Conservation (phyloP, 2,113 vertebrate species). For the Campylorhamphus procurvoides region DNA sequence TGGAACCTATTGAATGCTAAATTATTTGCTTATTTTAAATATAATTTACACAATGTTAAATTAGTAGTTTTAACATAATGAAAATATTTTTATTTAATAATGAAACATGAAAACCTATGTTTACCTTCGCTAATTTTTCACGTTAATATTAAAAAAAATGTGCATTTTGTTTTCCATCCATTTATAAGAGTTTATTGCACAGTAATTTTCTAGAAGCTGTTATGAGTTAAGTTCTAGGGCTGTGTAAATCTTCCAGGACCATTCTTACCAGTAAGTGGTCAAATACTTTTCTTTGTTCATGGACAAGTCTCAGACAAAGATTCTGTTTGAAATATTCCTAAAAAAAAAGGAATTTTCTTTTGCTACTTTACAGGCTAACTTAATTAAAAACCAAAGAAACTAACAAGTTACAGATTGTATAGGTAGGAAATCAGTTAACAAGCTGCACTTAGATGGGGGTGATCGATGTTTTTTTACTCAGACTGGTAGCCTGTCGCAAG, state of each 20-base stretch:
- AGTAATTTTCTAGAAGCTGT: background rate
- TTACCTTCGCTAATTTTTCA: background rate
- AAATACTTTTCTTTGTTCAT: background rate
- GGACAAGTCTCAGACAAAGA: background rate
- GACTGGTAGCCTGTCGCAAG: background rate
- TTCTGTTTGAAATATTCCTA: background rate
- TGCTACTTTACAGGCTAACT: background rate
- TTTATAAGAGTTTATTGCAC: background rate
- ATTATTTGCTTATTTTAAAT: background rate
- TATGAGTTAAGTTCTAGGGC: background rate
- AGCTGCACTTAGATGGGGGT: accelerated
- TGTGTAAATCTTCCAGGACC: background rate
- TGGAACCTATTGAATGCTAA: background rate
- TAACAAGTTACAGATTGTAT: background rate
- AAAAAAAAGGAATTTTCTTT: background rate
- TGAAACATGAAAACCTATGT: background rate
- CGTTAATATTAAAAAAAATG: background rate
- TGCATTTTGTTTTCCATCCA: background rate
- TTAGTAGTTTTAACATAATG: background rate
- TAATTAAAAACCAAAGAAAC: background rate
- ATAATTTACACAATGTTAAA: background rate
- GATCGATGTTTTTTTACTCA: background rate
- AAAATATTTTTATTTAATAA: background rate
- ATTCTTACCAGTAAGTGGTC: background rate
- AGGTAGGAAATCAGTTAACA: background rate